Conservation (phyloP, 2,888 invertebrate genomes). For the Xestia rhomboidea region DNA sequence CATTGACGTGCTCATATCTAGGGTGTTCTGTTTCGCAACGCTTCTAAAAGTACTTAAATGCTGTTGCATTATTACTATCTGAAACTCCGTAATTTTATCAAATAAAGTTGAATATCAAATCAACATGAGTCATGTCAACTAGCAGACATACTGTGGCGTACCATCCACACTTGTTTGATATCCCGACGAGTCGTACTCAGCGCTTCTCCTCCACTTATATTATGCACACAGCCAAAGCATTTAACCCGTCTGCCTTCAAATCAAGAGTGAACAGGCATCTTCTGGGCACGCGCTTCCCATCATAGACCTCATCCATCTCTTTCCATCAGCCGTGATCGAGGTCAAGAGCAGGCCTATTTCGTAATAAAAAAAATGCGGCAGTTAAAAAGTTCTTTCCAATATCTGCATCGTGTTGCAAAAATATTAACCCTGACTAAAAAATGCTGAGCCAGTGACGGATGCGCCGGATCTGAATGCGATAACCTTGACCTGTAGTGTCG, state of each 20-base stretch:
- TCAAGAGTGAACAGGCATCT: too few species aligned
- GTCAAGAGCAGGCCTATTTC: too few species aligned
- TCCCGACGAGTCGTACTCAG: too few species aligned
- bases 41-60: background rate
- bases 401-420: background rate
- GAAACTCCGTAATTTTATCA: background rate
- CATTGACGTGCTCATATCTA: constrained; percentile 50
- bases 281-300: too few species aligned
- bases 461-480: constrained; percentile 1
- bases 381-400: background rate
- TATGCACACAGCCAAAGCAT: too few species aligned
- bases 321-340: too few species aligned
- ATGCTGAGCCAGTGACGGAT: background rate
- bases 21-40: constrained; percentile 35
- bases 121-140: background rate
- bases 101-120: constrained; percentile 2
- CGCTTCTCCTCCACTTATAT: too few species aligned
- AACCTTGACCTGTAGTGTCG: constrained; percentile 34
- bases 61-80: background rate
- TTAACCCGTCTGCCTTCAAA: too few species aligned
- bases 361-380: background rate
- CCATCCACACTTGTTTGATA: too few species aligned
- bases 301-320: too few species aligned
- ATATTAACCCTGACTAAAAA: background rate
- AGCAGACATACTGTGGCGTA: too few species aligned